phyloP scores from a whole-genome alignment of 1,140 invertebrate genomes.

The Bombus vancouverensis region DNA sequence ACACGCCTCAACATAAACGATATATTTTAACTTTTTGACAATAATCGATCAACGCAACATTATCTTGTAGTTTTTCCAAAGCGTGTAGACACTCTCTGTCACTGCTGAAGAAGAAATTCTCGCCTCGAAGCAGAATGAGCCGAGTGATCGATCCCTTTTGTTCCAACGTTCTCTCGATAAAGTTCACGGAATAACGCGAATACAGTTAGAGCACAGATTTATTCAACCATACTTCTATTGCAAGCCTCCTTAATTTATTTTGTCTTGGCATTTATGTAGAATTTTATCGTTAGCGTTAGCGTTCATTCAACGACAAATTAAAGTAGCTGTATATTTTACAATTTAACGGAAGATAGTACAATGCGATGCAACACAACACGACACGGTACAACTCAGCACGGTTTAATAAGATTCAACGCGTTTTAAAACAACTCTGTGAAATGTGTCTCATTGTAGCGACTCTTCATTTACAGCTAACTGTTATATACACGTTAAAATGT shows the following conservation, averaged over 20 bases:
- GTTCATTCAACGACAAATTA: too few relatives aligned
- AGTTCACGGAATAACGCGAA: constrained; percentile 33
- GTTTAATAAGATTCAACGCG: too few relatives aligned
- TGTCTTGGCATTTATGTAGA: constrained; percentile 11
- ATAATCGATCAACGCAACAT: not conserved
- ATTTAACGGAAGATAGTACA: too few relatives aligned
- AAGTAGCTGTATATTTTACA: too few relatives aligned
- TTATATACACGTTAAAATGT: too few relatives aligned
- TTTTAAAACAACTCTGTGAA: too few relatives aligned
- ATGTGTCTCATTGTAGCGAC: too few relatives aligned
- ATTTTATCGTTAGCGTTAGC: too few relatives aligned
- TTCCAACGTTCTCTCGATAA: constrained; percentile 25
- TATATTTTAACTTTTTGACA: not conserved
- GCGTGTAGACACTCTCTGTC: constrained; percentile 44
- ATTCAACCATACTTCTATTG: not conserved
- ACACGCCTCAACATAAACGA: not conserved
- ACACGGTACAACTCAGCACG: too few relatives aligned
- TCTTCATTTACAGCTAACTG: too few relatives aligned
- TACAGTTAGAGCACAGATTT: not conserved
- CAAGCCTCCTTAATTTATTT: constrained; percentile 44
- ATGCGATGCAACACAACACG: too few relatives aligned
- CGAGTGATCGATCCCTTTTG: constrained; percentile 59
- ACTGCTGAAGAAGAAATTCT: constrained; percentile 38
- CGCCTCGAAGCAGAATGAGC: constrained; percentile 44
- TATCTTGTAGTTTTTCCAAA: constrained; percentile 8